Evolutionary conservation across 1,140 invertebrate species (phyloP), one percentile per base, ranked within the genome.

Genomic region (Drosophila sp.): DNA sequence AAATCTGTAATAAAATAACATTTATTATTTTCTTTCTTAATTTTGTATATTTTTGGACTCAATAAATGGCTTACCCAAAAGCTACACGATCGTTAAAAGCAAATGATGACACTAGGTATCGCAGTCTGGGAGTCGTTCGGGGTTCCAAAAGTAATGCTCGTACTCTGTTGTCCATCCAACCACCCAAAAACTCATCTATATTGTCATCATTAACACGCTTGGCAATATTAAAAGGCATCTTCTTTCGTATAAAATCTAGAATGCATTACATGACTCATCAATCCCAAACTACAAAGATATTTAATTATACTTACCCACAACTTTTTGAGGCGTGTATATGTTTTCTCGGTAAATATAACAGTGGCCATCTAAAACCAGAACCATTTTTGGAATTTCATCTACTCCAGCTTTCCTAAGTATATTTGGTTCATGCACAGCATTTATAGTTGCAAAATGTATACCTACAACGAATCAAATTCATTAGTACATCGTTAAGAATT

Each of bases 151-250:
- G 96, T 38, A 99, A 92, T 30, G 96, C 97, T 63, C 98, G 94
- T 44, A 99, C 96, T 92, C 95, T 94, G 92, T 99, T 99, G 92
- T 99, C 98, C 58, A 94, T 93, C 96, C 98, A 99, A 32, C 97
- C 97, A 61, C 94, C 94, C 0, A 99, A 93, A 91, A 99, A 99
- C 3, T 92, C 92, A 54, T 97, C 95, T 54, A 97, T 92, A 83
- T 96, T 97, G 11, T 93, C 92, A 80, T 97, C 95, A 62, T 94
- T 95, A 4, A 99, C 92, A 57, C 93, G 93, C 55, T 94, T 92
- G 38, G 97, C 95, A 74, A 98, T 91, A 86, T 96, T 96, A 84
- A 96, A 96, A 0, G 97, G 97, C 90, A 98, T 94, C 91, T 96
- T 97, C 89, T 94, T 95, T 58, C 97, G 94, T 61, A 98, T 94